phyloP scores from a whole-genome alignment of 2,113 vertebrate species.

The Uria lomvia region DNA sequence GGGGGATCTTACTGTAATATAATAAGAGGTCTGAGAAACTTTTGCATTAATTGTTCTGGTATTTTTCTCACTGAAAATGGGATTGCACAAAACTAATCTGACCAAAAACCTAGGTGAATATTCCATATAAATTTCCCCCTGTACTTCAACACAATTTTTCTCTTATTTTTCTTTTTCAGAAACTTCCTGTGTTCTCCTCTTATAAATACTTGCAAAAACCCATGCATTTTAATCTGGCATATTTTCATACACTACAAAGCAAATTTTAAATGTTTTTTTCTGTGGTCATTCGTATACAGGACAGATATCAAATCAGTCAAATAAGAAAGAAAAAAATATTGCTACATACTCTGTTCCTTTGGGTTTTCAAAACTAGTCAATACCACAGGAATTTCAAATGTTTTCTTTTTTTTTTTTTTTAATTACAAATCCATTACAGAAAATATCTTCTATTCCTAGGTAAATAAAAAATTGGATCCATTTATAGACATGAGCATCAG shows the following conservation, averaged over 20 bases:
- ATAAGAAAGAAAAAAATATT: background rate
- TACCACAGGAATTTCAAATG: background rate
- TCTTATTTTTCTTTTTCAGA: background rate
- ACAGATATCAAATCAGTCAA: background rate
- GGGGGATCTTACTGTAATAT: background rate
- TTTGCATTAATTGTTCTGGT: background rate
- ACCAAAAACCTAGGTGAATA: background rate
- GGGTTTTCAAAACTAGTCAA: background rate
- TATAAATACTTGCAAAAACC: background rate
- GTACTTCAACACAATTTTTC: background rate
- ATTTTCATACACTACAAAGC: background rate
- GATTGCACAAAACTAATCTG: background rate
- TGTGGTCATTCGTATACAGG: background rate
- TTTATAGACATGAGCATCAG: background rate
- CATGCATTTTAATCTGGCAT: background rate
- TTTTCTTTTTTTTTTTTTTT: background rate
- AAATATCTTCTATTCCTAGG: background rate
- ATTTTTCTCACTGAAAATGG: background rate
- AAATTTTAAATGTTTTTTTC: background rate
- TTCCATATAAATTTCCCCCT: background rate
- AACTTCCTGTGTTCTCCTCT: background rate
- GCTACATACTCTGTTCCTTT: background rate
- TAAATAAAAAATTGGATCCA: background rate
- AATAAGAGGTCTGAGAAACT: background rate
- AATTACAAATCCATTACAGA: background rate